Conservation (phyloP, 2,888 invertebrate species). For the Hirtodrosophila histrioides region DNA sequence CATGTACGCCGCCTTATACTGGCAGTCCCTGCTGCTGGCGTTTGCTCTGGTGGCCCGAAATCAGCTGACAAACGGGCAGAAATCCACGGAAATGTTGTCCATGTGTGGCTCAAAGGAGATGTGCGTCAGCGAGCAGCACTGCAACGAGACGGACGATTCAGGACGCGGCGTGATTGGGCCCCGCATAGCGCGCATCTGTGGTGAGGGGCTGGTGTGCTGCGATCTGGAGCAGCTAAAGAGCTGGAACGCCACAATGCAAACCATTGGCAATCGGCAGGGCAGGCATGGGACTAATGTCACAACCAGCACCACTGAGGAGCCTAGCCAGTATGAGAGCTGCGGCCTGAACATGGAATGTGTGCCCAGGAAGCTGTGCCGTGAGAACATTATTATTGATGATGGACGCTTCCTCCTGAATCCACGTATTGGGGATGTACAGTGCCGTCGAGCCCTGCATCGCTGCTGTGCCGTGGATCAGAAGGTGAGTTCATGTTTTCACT, state of each 20-base stretch:
- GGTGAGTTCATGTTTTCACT: constrained; percentile 37
- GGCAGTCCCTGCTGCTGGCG: constrained; percentile 19
- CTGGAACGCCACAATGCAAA: constrained; percentile 38
- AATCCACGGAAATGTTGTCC: background rate
- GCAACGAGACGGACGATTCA: constrained; percentile 57
- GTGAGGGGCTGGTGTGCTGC: constrained; percentile 43
- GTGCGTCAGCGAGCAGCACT: constrained; percentile 52
- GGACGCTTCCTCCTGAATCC: constrained; percentile 49
- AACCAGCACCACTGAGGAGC: background rate
- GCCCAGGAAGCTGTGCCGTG: constrained; percentile 53
- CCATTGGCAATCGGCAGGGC: fast-evolving
- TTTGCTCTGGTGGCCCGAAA: constrained; percentile 1
- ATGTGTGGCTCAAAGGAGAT: constrained; percentile 32
- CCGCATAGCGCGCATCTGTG: constrained; percentile 49
- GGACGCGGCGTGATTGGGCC: constrained; percentile 43
- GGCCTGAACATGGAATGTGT: constrained; percentile 65
- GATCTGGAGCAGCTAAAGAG: constrained; percentile 54
- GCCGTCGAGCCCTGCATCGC: constrained; percentile 38
- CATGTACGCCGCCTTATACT: background rate
- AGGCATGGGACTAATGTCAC: background rate
- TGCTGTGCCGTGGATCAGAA: constrained; percentile 53
- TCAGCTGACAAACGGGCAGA: constrained; percentile 20
- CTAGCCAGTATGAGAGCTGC: constrained; percentile 56
- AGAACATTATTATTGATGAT: constrained; percentile 55
- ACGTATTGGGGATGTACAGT: constrained; percentile 40